phyloP scores from a whole-genome alignment of 2,888 invertebrate species.

The Escarpia spicata region DNA sequence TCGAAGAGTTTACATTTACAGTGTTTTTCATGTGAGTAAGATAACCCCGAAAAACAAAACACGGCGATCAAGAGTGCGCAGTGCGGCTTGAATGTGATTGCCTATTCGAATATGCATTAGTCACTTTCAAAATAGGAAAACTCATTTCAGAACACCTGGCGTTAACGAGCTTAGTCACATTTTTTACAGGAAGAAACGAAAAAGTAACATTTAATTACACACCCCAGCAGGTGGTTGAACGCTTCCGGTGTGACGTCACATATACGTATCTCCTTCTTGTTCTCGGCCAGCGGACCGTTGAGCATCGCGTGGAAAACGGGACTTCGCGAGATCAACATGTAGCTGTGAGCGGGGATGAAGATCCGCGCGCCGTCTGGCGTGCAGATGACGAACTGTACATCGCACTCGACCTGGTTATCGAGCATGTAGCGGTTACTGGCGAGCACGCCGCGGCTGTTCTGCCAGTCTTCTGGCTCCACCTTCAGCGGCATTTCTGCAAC shows the following conservation, averaged over 20 bases:
- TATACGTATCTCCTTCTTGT: constrained; percentile 25
- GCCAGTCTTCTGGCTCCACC: constrained; percentile 40
- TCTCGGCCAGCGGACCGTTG: constrained; percentile 35
- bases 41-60: too few species aligned
- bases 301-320: constrained; percentile 40
- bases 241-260: constrained; percentile 46
- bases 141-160: background rate
- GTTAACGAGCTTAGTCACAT: background rate
- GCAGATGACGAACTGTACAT: constrained; percentile 42
- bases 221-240: constrained; percentile 47
- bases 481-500: background rate
- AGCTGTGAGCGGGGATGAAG: constrained; percentile 65
- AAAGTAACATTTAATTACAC: background rate
- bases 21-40: too few species aligned
- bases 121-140: background rate
- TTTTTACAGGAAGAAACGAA: background rate
- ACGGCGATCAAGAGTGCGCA: too few species aligned
- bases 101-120: too few species aligned
- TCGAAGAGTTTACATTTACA: too few species aligned
- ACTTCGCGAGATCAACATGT: constrained; percentile 38
- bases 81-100: too few species aligned
- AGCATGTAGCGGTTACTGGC: constrained; percentile 45
- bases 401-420: constrained; percentile 40
- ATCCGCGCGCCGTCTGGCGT: constrained; percentile 27
- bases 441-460: constrained; percentile 39